Base-by-base conservation (phyloP, 2,888 invertebrate species). In the Anoncus sp. region DNA sequence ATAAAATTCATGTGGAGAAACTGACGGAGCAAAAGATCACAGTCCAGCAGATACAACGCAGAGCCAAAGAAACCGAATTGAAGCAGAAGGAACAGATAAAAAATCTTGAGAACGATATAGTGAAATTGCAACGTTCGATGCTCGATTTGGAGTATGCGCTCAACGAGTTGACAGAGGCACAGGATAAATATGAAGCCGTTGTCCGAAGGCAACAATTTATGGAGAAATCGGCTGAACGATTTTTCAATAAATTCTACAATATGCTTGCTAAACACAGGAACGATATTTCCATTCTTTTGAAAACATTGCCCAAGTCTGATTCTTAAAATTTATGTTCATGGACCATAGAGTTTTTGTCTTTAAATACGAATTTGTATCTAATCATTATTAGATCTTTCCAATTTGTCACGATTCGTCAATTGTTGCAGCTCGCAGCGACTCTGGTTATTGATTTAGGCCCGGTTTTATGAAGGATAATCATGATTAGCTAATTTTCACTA, bases 181-280 rank as follows among this genome's bases (percentile, higher is more conserved):
- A 65, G 14, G 87, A 89, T 14, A 89, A 90, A 73, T 75, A 83
- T 10, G 82, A 85, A 20, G 87, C 88, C 6, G 77, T 87, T 16
- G 31, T 35, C 0, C 83, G 83, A 67, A 85, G 81, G 47, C 82
- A 84, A 43, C 20, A 43, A 14, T 84, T 83, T 27, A 18, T 86
- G 14, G 77, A 88, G 65, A 75, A 86, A 66, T 69, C 80, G 16
- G 85, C 86, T 0, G 83, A 83, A 72, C 12, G 70, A 27, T 87
- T 88, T 67, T 89, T 90, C 38, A 51, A 49, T 5, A 57, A 84
- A 63, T 83, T 89, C 31, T 85, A 80, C 60, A 53, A 84, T 31
- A 79, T 84, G n/a, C 45, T 87, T 31, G 80, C 82, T 3, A 70
- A 84, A 12, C 84, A 89, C 7, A 83, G 84, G 73, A 81, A 59